phyloP scores from a whole-genome alignment of 2,888 invertebrate genomes.

The Sinodicranocentrus sp. region DNA sequence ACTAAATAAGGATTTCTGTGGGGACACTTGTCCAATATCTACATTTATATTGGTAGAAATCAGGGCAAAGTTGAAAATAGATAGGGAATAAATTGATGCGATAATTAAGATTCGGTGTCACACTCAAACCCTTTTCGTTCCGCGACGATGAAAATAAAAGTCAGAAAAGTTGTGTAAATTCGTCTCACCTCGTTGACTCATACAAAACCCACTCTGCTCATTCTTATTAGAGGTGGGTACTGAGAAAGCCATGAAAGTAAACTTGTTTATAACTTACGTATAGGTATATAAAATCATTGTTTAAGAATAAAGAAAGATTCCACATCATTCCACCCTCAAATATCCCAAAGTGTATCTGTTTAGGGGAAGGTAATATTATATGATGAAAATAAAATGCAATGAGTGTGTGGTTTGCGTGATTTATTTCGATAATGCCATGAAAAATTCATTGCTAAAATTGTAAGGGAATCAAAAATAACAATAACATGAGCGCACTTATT shows the following conservation, averaged over 20 bases:
- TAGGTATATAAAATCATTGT: too few species aligned
- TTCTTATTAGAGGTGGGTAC: too few species aligned
- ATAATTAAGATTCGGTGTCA: conserved; percentile 35
- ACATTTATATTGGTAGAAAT: background rate
- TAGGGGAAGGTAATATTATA: background rate
- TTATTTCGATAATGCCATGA: conserved; percentile 57
- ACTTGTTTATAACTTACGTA: too few species aligned
- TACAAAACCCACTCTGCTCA: too few species aligned
- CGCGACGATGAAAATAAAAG: conserved; percentile 3
- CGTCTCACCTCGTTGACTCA: conserved; percentile 72
- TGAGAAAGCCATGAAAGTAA: too few species aligned
- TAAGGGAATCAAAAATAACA: conserved; percentile 8
- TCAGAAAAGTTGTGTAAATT: conserved; percentile 54
- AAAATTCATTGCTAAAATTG: conserved; percentile 65
- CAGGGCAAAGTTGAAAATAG: conserved; percentile 30
- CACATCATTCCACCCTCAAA: conserved; percentile 43
- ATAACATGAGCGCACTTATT: conserved; percentile 21
- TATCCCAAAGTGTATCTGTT: background rate
- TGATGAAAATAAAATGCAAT: conserved; percentile 13
- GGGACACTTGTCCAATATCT: too few species aligned
- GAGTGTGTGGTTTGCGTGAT: conserved; percentile 49
- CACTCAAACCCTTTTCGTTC: conserved; percentile 40
- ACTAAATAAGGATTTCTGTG: too few species aligned
- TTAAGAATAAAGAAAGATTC: too few species aligned
- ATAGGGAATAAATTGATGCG: conserved; percentile 62